Evolutionary conservation across 2,797 vertebrate species (phyloP), one percentile per base, ranked within the genome.

Genomic region (Oreonectes daqikongensis): DNA sequence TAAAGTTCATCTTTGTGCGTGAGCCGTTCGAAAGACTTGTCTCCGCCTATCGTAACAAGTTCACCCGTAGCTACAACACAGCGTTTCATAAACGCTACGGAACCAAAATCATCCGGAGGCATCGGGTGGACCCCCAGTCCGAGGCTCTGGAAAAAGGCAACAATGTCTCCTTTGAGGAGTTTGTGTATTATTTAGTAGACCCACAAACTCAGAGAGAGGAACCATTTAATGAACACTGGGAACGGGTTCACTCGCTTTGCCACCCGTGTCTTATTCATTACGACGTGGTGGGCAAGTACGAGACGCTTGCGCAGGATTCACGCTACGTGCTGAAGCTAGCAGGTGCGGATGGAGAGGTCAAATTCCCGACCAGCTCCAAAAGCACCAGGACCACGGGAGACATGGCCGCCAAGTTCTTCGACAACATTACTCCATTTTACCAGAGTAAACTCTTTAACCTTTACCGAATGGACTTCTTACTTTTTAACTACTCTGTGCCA

Each of bases 171-270:
- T 99, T 98, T 0, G 87, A 89, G 0, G 97, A 99, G 90, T 98
- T 99, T 0, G 94, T 99, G 11, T 94, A 95, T 83, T 99, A 98
- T 83, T 91, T 97, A 2, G 92, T 97, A 72, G 97, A 98, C 69
- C 96, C 97, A 0, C 93, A 89, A 55, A 98, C 97, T 0, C 96
- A 96, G 76, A 88, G 90, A 2, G 93, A 95, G 52, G 95, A 93
- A 64, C 96, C 96, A 0, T 94, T 97, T 82, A 99, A 98, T 0
- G 97, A 98, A 87, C 97, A 98, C 90, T 99, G 97, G 97, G 97
- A 99, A 91, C 90, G 95, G 4, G 94, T 95, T 1, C 95, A 98
- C 79, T 94, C 95, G 0, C 95, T 99, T 18, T 99, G 97, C 90
- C 97, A 99, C 82, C 97, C 97, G 2, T 99, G 97, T 80, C 91